A percentile compares a stretch with the other conserved stretches of the same genome.
These are phyloP conservation scores for Sarcophaga subvicina DNA, from an alignment of 2,888 invertebrate genomes.

Conservation along the genomic window DNA sequence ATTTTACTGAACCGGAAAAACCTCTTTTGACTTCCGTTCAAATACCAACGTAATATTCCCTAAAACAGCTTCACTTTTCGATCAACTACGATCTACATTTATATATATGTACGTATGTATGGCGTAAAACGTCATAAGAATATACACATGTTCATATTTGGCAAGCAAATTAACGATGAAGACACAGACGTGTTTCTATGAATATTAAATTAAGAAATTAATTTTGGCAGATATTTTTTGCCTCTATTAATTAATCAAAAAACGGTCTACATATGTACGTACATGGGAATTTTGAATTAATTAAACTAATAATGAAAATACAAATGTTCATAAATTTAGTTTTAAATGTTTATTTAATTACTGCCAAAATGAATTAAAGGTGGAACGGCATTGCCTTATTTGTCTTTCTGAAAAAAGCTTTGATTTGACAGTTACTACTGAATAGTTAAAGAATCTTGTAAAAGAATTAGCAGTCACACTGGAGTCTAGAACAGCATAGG, in stretches of 20 bases:
- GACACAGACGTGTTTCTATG: background rate
- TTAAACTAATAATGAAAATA: constrained; percentile 17
- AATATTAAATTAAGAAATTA: background rate
- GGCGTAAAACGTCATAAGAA: background rate
- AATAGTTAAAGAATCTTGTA: background rate
- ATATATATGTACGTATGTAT: too few species aligned
- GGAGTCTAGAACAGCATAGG: too few species aligned
- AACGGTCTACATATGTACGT: background rate
- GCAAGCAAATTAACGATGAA: constrained; percentile 32
- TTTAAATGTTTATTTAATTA: constrained; percentile 17
- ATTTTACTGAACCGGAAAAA: constrained; percentile 20
- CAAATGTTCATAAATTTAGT: background rate
- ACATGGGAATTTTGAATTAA: background rate
- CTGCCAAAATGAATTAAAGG: constrained; percentile 13
- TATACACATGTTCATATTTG: constrained; percentile 17
- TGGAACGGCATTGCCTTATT: background rate
- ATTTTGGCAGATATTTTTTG: background rate
- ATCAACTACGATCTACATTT: background rate
- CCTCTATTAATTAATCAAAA: constrained; percentile 18
- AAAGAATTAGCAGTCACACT: too few species aligned
- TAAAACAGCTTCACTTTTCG: background rate
- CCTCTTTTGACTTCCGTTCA: constrained; percentile 18
- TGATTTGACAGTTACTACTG: background rate
- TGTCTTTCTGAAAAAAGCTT: constrained; percentile 7
- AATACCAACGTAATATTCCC: background rate